These are phyloP conservation scores for Batillaria attramentaria DNA, from an alignment of 1,140 invertebrate species.

Conservation along the genomic window DNA sequence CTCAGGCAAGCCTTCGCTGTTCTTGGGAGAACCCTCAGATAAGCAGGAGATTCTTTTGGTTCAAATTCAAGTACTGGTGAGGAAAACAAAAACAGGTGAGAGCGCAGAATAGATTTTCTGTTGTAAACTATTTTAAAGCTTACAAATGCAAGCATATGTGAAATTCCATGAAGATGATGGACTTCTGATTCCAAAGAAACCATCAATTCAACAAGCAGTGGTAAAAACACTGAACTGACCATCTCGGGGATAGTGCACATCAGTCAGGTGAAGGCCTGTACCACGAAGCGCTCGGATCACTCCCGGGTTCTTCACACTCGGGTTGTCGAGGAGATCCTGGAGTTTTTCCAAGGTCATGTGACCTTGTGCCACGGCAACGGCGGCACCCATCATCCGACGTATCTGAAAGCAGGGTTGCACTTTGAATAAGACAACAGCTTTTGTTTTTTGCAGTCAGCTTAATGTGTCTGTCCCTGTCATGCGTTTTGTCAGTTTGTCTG, in stretches of 20 bases:
- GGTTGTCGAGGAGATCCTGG: slow-evolving; percentile 14
- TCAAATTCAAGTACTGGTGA: no score
- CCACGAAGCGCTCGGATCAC: neutral
- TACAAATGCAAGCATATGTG: neutral
- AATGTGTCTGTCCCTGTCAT: no score
- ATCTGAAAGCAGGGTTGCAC: no score
- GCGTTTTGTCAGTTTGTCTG: no score
- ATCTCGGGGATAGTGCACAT: neutral
- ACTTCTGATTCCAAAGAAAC: neutral
- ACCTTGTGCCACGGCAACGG: slow-evolving; percentile 19
- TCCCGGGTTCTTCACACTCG: slow-evolving; percentile 2
- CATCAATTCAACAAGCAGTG: neutral
- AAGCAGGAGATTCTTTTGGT: no score
- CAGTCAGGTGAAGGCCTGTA: slow-evolving; percentile 1
- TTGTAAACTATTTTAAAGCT: neutral
- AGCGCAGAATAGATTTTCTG: no score
- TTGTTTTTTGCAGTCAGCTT: no score
- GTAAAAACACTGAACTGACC: neutral
- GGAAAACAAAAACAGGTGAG: no score
- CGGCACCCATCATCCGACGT: slow-evolving; percentile 23
- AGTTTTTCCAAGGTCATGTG: neutral
- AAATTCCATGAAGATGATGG: neutral
- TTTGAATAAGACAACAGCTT: no score
- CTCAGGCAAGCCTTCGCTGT: no score
- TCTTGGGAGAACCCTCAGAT: no score